Percentiles rank a stretch among this genome's conserved stretches.
phyloP scores from a whole-genome alignment of 2,797 vertebrate genomes.

The Carapus acus region DNA sequence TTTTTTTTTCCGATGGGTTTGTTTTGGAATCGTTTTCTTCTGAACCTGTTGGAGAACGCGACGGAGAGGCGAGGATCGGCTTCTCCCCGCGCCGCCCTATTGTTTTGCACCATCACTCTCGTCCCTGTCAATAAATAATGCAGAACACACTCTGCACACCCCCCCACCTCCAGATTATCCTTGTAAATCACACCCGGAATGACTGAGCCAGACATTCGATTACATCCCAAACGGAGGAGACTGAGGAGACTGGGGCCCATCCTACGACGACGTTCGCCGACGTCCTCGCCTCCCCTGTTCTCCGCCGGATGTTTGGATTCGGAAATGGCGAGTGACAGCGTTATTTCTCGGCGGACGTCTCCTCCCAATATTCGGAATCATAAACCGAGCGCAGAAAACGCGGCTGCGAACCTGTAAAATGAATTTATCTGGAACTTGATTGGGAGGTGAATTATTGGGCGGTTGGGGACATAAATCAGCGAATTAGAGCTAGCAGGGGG shows the following conservation, averaged over 20 bases:
- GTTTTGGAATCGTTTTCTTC: neutral
- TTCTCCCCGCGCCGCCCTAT: neutral
- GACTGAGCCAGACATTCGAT: slow-evolving; percentile 2
- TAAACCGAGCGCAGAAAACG: neutral
- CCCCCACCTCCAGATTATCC: neutral
- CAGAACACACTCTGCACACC: slow-evolving; percentile 1
- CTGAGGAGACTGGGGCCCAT: slow-evolving; percentile 4
- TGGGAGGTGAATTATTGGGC: neutral
- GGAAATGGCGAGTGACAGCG: too few relatives aligned
- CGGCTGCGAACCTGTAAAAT: too few relatives aligned
- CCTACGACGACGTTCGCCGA: neutral
- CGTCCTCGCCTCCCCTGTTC: too few relatives aligned
- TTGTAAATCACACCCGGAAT: neutral
- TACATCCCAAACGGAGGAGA: slow-evolving; percentile 14
- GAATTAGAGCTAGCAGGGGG: too few relatives aligned
- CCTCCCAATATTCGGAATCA: neutral
- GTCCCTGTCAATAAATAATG: neutral
- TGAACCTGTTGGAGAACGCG: neutral
- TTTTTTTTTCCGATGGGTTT: too few relatives aligned
- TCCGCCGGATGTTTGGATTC: too few relatives aligned
- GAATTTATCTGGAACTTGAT: neutral
- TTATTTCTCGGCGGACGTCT: neutral
- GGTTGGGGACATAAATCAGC: neutral
- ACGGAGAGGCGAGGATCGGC: too few relatives aligned
- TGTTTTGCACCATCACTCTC: neutral